A percentile compares a stretch with the other conserved stretches of the same genome.
Conservation (phyloP, 2,113 vertebrate genomes). For the Nyctibius bracteatus region DNA sequence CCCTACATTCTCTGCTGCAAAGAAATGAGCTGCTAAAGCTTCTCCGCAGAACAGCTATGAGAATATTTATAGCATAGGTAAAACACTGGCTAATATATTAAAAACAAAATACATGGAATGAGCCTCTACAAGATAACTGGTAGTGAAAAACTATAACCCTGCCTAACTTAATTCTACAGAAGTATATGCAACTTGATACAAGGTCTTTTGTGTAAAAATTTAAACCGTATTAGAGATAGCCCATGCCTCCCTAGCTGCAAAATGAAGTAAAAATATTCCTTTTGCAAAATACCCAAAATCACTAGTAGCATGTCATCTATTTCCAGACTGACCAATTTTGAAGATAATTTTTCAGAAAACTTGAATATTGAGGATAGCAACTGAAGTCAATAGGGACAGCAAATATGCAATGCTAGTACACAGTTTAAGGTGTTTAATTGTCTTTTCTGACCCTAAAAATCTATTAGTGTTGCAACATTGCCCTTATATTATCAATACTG, state of each 20-base stretch:
- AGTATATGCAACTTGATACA: background rate
- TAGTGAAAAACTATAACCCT: background rate
- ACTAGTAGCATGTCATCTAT: background rate
- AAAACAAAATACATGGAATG: background rate
- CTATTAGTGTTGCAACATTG: background rate
- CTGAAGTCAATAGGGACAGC: background rate
- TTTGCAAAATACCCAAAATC: background rate
- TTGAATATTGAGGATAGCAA: background rate
- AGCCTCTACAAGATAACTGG: background rate
- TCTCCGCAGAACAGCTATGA: background rate
- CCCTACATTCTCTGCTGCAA: background rate
- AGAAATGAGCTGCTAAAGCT: background rate
- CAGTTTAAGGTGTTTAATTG: background rate
- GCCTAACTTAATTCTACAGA: background rate
- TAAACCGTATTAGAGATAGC: background rate
- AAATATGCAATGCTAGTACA: background rate
- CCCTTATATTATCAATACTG: conserved; percentile 4
- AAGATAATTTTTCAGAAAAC: background rate
- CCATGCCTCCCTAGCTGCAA: background rate
- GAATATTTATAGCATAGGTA: background rate
- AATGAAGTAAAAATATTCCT: background rate
- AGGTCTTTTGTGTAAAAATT: background rate
- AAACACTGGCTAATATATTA: background rate
- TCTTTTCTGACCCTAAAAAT: background rate
- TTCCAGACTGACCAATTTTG: background rate